phyloP scores from a whole-genome alignment of 2,888 invertebrate genomes.

The Beris chalybata region DNA sequence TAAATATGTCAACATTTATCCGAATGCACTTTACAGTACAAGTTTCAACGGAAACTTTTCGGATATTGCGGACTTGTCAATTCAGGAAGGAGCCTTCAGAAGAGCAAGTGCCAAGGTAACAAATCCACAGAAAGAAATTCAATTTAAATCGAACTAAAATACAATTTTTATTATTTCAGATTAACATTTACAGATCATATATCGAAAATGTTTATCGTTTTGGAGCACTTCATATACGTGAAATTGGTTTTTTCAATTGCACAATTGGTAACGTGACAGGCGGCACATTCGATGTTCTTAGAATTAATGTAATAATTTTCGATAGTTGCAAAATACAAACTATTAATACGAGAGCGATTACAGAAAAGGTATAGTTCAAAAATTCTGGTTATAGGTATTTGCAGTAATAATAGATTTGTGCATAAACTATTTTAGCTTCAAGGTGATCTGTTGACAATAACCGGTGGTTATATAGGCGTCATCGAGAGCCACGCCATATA shows the following conservation, averaged over 20 bases:
- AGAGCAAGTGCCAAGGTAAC: slow-evolving; percentile 49
- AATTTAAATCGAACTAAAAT: too few relatives aligned
- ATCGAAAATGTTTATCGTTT: slow-evolving; percentile 49
- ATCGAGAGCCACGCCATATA: slow-evolving; percentile 53
- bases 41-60: slow-evolving; percentile 48
- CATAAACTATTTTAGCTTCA: slow-evolving; percentile 42
- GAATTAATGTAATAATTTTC: slow-evolving; percentile 50
- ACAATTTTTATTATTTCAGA: slow-evolving; percentile 41
- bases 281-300: slow-evolving; percentile 52
- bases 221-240: slow-evolving; percentile 48
- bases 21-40: slow-evolving; percentile 50
- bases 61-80: slow-evolving; percentile 46
- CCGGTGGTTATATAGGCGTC: slow-evolving; percentile 49
- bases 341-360: slow-evolving; percentile 51
- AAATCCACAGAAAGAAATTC: too few relatives aligned
- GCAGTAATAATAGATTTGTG: too few relatives aligned
- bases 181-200: slow-evolving; percentile 47
- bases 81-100: slow-evolving; percentile 50
- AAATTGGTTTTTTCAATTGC: slow-evolving; percentile 49
- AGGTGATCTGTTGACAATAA: slow-evolving; percentile 50
- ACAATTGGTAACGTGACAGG: slow-evolving; percentile 48
- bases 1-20: slow-evolving; percentile 45
- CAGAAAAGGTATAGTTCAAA: slow-evolving; percentile 47
- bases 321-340: slow-evolving; percentile 49
- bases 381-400: too few relatives aligned